Percentiles rank a stretch among this genome's conserved stretches.
These are phyloP conservation scores for Mobula hypostoma DNA, from an alignment of 2,113 vertebrate genomes.

Conservation along the genomic window DNA sequence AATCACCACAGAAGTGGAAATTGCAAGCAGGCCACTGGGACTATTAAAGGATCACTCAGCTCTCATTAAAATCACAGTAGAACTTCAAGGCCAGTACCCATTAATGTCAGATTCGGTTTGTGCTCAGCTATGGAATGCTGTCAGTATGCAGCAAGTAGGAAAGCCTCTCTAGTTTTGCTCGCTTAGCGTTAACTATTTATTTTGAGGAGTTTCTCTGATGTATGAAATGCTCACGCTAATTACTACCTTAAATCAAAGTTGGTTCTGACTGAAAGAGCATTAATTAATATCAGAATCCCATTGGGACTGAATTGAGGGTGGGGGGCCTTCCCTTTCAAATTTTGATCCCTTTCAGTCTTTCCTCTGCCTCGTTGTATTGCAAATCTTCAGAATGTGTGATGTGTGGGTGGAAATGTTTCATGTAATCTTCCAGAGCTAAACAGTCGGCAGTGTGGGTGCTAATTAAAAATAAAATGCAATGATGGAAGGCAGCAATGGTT, in stretches of 20 bases:
- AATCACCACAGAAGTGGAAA: neutral
- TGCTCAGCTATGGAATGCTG: neutral
- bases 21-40: neutral
- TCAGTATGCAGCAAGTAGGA: neutral
- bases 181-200: neutral
- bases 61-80: constrained; percentile 9
- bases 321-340: neutral
- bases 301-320: neutral
- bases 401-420: constrained; percentile 30
- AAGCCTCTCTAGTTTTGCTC: neutral
- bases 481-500: constrained; percentile 21
- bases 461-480: constrained; percentile 26
- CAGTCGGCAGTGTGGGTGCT: neutral
- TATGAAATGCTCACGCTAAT: constrained; percentile 5
- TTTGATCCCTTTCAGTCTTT: constrained; percentile 1
- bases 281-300: neutral
- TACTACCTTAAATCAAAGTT: neutral
- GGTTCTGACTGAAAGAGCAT: neutral
- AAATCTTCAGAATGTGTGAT: neutral
- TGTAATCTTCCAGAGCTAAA: neutral
- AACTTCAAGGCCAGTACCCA: neutral
- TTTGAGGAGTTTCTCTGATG: too few relatives aligned
- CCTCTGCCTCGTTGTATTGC: neutral
- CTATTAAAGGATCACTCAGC: constrained; percentile 12
- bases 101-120: neutral